Conservation (phyloP, 2,797 vertebrate species). For the Decapterus maruadsi region DNA sequence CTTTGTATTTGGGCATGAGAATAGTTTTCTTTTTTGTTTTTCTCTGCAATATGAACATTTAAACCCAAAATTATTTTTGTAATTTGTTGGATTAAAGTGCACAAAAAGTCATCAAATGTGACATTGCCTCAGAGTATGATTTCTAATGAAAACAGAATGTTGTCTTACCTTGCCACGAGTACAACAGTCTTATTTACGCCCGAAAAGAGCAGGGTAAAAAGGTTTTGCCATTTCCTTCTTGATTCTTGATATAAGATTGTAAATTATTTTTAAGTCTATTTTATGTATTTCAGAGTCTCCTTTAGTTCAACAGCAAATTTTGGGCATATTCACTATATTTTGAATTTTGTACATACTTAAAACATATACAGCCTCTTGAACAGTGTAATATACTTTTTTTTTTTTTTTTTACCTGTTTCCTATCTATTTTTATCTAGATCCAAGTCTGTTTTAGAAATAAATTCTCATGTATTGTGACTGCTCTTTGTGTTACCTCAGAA, state of each 20-base stretch:
- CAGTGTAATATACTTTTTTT: constrained; percentile 86
- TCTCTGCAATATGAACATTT: not conserved
- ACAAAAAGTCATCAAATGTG: constrained; percentile 39
- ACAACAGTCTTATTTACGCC: constrained; percentile 29
- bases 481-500: constrained; percentile 49
- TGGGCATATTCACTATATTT: constrained; percentile 81
- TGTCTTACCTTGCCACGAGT: constrained; percentile 43
- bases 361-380: constrained; percentile 74
- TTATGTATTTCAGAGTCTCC: constrained; percentile 70
- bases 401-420: constrained; percentile 83
- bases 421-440: constrained; percentile 82
- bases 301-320: constrained; percentile 68
- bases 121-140: constrained; percentile 68
- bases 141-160: constrained; percentile 33
- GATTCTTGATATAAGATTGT: constrained; percentile 71
- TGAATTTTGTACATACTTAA: constrained; percentile 85
- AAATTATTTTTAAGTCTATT: constrained; percentile 78
- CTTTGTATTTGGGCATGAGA: constrained; percentile 19
- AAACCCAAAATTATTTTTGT: constrained; percentile 54
- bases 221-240: constrained; percentile 37
- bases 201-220: constrained; percentile 44
- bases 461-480: constrained; percentile 72
- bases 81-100: constrained; percentile 47
- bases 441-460: constrained; percentile 81
- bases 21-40: not conserved